Evolutionary conservation across 1,140 invertebrate species (phyloP).

Genomic region (Papilio polyxenes): DNA sequence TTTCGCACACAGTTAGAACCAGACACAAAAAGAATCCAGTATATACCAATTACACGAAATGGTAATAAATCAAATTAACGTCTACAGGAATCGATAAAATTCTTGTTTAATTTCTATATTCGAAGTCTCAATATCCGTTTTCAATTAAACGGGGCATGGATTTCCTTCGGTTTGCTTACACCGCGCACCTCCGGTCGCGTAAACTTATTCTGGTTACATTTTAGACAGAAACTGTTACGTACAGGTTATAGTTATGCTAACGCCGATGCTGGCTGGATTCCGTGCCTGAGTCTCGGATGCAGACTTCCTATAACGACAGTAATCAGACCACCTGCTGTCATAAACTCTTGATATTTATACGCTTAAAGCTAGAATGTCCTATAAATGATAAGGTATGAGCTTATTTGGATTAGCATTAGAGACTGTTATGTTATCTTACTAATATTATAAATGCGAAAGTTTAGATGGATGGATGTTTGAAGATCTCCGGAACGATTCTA

Average conservation of each 20-base stretch:
- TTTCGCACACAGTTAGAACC: background rate
- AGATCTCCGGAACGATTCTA: too few relatives aligned
- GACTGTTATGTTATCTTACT: background rate
- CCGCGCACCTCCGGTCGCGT: slow-evolving; percentile 25
- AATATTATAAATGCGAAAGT: too few relatives aligned
- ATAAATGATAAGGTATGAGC: too few relatives aligned
- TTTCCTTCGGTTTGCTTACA: slow-evolving; percentile 34
- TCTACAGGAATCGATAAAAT: background rate
- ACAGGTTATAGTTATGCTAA: background rate
- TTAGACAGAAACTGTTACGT: slow-evolving; percentile 7
- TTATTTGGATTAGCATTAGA: background rate
- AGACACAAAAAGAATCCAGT: background rate
- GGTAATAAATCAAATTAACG: background rate
- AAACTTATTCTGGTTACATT: slow-evolving; percentile 27
- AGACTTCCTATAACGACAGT: slow-evolving; percentile 8
- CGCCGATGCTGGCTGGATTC: background rate
- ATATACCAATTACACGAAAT: background rate
- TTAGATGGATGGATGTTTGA: too few relatives aligned
- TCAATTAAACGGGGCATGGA: slow-evolving; percentile 10
- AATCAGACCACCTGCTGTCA: background rate
- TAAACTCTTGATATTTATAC: background rate
- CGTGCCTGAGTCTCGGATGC: background rate
- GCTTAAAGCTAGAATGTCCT: background rate
- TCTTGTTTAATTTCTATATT: background rate
- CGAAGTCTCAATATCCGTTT: slow-evolving; percentile 24